A percentile compares a stretch with the other conserved stretches of the same genome.
Conservation (phyloP, 64 coral and sea anemone genomes). For the Orbicella faveolata region DNA sequence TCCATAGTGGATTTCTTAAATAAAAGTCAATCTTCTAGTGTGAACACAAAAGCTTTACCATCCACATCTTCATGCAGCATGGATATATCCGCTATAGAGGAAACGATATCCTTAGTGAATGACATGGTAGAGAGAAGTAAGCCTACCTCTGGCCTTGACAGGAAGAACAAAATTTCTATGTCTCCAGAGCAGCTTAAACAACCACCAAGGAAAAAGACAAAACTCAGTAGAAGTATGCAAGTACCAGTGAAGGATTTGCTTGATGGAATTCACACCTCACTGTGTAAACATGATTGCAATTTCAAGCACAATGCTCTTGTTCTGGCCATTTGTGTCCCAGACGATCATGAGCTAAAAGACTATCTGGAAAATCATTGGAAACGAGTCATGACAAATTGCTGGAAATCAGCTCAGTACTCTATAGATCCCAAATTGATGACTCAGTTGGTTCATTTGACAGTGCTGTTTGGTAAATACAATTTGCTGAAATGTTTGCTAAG, state of each 20-base stretch:
- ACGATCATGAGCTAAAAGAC: neutral
- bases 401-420: neutral
- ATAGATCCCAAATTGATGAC: neutral
- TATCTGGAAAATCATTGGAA: conserved; percentile 6
- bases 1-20: neutral
- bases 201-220: conserved; percentile 11
- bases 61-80: no score
- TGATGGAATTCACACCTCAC: neutral
- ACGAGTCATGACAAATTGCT: neutral
- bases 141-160: no score
- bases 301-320: neutral
- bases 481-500: neutral
- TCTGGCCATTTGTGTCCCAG: neutral
- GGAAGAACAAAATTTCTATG: no score
- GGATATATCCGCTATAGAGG: no score
- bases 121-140: no score
- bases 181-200: neutral
- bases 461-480: neutral
- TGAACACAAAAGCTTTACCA: neutral
- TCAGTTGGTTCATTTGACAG: neutral
- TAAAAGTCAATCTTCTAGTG: neutral
- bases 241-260: neutral
- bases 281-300: neutral
- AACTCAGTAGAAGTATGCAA: neutral
- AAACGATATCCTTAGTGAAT: no score